Evolutionary conservation across 2,797 vertebrate genomes (phyloP).

Genomic region (Pangasius larnaudii): DNA sequence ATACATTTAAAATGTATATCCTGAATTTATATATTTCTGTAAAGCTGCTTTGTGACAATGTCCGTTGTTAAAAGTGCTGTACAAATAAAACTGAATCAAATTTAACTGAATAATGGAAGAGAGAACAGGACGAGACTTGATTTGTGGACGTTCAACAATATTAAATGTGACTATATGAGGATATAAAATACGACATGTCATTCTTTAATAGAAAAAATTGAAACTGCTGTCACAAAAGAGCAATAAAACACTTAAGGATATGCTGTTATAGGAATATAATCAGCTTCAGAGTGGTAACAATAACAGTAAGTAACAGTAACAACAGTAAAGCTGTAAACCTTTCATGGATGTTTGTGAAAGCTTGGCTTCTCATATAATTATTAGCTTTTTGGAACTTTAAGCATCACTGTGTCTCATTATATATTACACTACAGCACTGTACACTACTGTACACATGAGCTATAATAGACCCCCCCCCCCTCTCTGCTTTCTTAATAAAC

Average conservation of each 20-base stretch:
- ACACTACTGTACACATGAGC: not conserved
- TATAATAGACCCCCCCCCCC: not conserved
- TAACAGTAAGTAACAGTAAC: not conserved
- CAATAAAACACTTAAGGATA: not conserved
- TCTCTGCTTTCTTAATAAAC: constrained; percentile 70
- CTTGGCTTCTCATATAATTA: not conserved
- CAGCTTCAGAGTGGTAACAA: not conserved
- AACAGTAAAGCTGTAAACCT: not conserved
- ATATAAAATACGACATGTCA: not conserved
- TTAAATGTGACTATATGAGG: not conserved
- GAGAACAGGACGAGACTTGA: not conserved
- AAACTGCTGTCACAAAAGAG: not conserved
- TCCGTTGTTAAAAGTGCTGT: no score
- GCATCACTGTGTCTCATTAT: not conserved
- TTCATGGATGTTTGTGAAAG: not conserved
- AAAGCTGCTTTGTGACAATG: no score
- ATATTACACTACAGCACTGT: not conserved
- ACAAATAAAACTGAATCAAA: no score
- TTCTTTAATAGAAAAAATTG: not conserved
- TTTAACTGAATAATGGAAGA: not conserved
- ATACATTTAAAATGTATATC: no score
- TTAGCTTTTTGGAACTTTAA: not conserved
- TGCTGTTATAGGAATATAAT: not conserved
- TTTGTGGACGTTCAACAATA: not conserved
- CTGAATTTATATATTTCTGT: no score